phyloP scores from a whole-genome alignment of 2,888 invertebrate species.

The Drosophila tanythrix region DNA sequence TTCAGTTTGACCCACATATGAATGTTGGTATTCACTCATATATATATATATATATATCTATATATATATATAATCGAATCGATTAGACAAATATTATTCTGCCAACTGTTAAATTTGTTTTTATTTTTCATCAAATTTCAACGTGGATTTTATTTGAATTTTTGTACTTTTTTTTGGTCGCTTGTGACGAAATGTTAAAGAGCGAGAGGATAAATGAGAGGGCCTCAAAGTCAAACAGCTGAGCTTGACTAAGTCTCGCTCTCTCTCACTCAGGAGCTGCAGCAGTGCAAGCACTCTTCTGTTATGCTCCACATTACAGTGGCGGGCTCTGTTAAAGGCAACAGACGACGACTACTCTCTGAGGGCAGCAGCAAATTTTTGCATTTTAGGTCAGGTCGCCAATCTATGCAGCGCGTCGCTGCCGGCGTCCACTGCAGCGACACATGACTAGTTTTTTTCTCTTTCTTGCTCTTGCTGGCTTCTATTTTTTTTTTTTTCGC shows the following conservation, averaged over 20 bases:
- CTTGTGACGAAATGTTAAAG: neutral
- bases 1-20: neutral
- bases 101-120: neutral
- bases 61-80: neutral
- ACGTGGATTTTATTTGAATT: conserved; percentile 9
- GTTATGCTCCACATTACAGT: conserved; percentile 56
- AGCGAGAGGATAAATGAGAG: conserved; percentile 21
- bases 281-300: conserved; percentile 12
- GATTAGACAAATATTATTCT: neutral
- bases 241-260: conserved; percentile 18
- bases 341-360: conserved; percentile 24
- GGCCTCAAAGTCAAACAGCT: conserved; percentile 36
- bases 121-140: conserved; percentile 2
- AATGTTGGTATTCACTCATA: neutral
- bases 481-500: conserved; percentile 18
- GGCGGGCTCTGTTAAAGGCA: conserved; percentile 54
- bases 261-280: neutral
- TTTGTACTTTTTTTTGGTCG: neutral
- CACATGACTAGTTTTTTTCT: conserved; percentile 67
- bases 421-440: conserved; percentile 49
- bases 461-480: conserved; percentile 12
- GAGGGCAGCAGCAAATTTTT: conserved; percentile 65
- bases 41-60: neutral
- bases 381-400: conserved; percentile 85
- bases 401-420: conserved; percentile 76